Percentiles rank a stretch among this genome's conserved stretches.
Conservation (phyloP, 1,140 invertebrate species). For the Daktulosphaira vitifoliae region DNA sequence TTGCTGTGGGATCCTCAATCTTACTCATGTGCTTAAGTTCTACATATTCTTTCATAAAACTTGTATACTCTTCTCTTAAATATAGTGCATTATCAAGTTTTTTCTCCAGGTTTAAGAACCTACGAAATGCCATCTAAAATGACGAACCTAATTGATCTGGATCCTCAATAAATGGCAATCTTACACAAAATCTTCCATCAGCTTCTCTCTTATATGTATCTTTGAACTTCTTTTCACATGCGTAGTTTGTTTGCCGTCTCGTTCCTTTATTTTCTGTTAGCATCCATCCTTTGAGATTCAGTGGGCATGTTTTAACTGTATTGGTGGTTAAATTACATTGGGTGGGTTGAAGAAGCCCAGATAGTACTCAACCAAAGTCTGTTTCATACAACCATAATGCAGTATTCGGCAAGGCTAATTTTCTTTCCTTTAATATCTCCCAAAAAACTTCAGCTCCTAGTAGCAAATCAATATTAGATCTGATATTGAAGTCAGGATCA, state of each 20-base stretch:
- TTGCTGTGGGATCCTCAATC: constrained; percentile 16
- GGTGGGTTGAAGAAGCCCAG: neutral
- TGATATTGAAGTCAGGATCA: no score
- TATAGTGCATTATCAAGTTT: constrained; percentile 37
- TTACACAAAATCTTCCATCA: constrained; percentile 35
- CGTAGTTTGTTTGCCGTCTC: no score
- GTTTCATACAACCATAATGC: neutral
- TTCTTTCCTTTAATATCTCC: neutral
- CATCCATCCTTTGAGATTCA: no score
- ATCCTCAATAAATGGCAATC: constrained; percentile 39
- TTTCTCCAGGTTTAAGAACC: constrained; percentile 38
- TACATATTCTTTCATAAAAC: constrained; percentile 42
- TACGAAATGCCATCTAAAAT: constrained; percentile 26
- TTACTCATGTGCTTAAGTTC: constrained; percentile 37
- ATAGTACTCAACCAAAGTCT: neutral
- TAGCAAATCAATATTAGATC: neutral
- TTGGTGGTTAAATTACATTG: no score
- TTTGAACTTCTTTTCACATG: constrained; percentile 13
- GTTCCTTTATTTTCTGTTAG: no score
- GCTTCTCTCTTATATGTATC: neutral
- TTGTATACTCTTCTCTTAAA: constrained; percentile 40
- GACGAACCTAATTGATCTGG: constrained; percentile 31
- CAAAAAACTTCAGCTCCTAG: neutral
- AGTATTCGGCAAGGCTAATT: neutral
- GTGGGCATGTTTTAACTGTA: no score